phyloP scores from a whole-genome alignment of 2,888 invertebrate genomes.

The Idaea straminata region DNA sequence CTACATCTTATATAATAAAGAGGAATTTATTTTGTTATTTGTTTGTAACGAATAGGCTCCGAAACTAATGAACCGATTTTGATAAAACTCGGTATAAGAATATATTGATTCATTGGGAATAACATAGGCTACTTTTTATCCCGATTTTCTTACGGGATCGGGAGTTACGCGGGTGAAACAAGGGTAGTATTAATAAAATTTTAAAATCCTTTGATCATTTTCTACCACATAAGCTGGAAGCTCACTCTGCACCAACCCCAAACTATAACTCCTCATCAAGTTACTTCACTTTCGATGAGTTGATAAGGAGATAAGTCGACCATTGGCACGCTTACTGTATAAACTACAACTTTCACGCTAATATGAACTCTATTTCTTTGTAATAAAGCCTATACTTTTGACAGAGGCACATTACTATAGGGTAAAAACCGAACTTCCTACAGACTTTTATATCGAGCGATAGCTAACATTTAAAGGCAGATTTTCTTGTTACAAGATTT shows the following conservation, averaged over 20 bases:
- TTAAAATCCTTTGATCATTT: not conserved
- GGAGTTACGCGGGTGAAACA: too few relatives aligned
- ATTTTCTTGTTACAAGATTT: too few relatives aligned
- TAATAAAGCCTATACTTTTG: not conserved
- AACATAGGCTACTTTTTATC: too few relatives aligned
- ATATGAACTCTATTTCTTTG: not conserved
- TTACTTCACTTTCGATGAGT: constrained; percentile 36
- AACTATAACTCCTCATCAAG: constrained; percentile 29
- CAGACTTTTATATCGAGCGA: not conserved
- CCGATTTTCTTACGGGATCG: too few relatives aligned
- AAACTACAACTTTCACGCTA: not conserved
- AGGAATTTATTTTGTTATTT: too few relatives aligned
- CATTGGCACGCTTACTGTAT: constrained; percentile 2
- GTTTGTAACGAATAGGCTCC: too few relatives aligned
- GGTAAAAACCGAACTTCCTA: not conserved
- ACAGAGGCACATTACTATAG: not conserved
- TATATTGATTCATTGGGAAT: too few relatives aligned
- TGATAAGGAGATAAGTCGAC: constrained; percentile 42
- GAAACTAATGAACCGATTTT: too few relatives aligned
- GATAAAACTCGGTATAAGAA: too few relatives aligned
- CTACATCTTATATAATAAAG: too few relatives aligned
- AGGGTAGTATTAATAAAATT: too few relatives aligned
- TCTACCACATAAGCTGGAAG: constrained; percentile 1
- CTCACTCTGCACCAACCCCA: constrained; percentile 28
- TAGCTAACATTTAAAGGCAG: not conserved